A percentile compares a stretch with the other conserved stretches of the same genome.
These are phyloP conservation scores for Scaptomyza hsui DNA, from an alignment of 1,140 invertebrate genomes.

Conservation along the genomic window DNA sequence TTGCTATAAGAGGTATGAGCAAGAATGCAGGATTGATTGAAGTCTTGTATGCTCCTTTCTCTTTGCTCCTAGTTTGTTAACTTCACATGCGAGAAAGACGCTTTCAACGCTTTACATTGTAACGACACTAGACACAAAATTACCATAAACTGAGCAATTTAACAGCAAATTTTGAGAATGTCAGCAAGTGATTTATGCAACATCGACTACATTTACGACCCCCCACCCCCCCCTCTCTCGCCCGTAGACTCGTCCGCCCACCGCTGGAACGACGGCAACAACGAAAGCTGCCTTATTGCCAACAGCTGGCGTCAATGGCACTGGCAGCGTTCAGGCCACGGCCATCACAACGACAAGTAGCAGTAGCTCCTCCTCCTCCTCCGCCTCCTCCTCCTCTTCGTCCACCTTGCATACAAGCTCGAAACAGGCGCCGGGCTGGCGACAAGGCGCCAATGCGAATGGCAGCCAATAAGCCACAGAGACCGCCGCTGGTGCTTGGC, in stretches of 20 bases:
- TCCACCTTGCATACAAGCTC: constrained; percentile 41
- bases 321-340: constrained; percentile 67
- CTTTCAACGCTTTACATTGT: too few species aligned
- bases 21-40: too few species aligned
- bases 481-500: constrained; percentile 89
- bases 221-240: not conserved
- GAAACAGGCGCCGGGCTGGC: constrained; percentile 71
- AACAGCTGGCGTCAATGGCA: constrained; percentile 62
- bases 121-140: not conserved
- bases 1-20: too few species aligned
- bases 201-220: not conserved
- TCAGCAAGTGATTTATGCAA: constrained; percentile 4
- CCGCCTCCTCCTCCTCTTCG: constrained; percentile 35
- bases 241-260: constrained; percentile 69
- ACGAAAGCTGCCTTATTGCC: constrained; percentile 52
- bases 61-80: too few species aligned
- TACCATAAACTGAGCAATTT: not conserved
- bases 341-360: constrained; percentile 50
- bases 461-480: constrained; percentile 85
- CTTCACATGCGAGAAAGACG: too few species aligned
- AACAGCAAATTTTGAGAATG: not conserved
- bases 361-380: constrained; percentile 39
- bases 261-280: constrained; percentile 39
- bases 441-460: constrained; percentile 72
- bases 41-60: too few species aligned